Percentiles rank a stretch among this genome's conserved stretches.
These are phyloP conservation scores for Synanthedon myopaeformis DNA, from an alignment of 2,888 invertebrate genomes.

Conservation along the genomic window DNA sequence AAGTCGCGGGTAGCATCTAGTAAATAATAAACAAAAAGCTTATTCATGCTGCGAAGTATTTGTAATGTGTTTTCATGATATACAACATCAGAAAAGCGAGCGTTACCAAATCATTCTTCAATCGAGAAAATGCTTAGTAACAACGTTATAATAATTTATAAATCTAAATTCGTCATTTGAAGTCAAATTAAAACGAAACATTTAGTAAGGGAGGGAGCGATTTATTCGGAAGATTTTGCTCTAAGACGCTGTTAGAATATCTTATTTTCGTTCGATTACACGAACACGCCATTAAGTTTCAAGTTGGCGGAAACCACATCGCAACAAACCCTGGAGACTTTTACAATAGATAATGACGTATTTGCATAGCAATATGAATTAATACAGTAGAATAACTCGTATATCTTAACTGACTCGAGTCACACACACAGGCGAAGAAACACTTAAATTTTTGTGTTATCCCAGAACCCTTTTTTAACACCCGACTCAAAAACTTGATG, in stretches of 20 bases:
- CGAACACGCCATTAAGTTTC: neutral
- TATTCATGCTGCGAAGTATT: too few relatives aligned
- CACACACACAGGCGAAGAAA: neutral
- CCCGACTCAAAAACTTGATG: too few relatives aligned
- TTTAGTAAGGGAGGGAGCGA: conserved; percentile 3
- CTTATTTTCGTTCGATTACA: conserved; percentile 3
- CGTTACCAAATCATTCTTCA: neutral
- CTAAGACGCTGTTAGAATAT: conserved; percentile 1
- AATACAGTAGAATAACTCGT: neutral
- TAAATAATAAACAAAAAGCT: too few relatives aligned
- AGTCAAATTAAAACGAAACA: conserved; percentile 5
- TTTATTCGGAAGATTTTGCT: neutral
- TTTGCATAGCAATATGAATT: neutral
- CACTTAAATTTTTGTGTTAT: too few relatives aligned
- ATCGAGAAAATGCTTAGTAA: conserved; percentile 2
- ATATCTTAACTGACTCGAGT: neutral
- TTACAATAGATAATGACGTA: neutral
- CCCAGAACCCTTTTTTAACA: too few relatives aligned
- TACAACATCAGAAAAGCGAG: conserved; percentile 1
- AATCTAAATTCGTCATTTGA: conserved; percentile 5
- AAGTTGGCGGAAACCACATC: neutral
- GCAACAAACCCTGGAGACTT: neutral
- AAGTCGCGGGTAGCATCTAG: too few relatives aligned
- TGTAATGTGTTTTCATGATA: too few relatives aligned
- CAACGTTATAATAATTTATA: conserved; percentile 6